Base-by-base conservation (phyloP, 2,797 vertebrate species). In the Salarias fasciatus region DNA sequence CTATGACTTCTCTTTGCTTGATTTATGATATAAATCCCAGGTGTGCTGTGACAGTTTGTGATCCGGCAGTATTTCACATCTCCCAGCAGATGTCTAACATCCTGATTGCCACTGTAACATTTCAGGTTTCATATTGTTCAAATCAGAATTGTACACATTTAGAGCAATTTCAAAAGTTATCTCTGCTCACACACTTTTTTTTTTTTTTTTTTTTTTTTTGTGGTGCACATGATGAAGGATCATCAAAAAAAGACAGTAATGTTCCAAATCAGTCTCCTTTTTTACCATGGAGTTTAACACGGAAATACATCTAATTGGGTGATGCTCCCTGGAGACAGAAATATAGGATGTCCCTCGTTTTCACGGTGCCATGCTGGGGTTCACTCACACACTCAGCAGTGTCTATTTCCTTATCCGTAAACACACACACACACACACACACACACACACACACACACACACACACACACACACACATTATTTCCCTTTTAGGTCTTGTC, bases 41-140 rank as follows among this genome's bases (percentile, higher is more conserved):
- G 48, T 47, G 13, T 24, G 18, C 46, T 13, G 11, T 77, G 73
- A 70, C 53, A 69, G 64, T 71, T 72, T 53, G 5, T 63, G 14
- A 70, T 63, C 52, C 33, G 36, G 18, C 48, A 14, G 12, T 40
- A 42, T 60, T 56, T 56, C 15, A 49, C 53, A 33, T 60, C 29
- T 49, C 51, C n/a, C 40, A 13, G 29, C 24, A 24, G 3, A 24
- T 18, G 24, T 18, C 2, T 18, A 24, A 24, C 18, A 24, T 24
- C 18, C 18, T 2, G 18, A 24, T 24, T 3, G 18, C 18, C 18
- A 2, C 18, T 24, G 18, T 2, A 24, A 24, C 18, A 24, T 24
- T 24, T 24, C 18, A 24, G 18, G 18, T 24, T 24, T 24, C 18
- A 24, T 24, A 24, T 24, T 52, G 35, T 66, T 78, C 52, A 38